Percentiles rank a stretch among this genome's conserved stretches.
Conservation (phyloP, 2,888 invertebrate genomes). For the Bruchidius siliquastri region DNA sequence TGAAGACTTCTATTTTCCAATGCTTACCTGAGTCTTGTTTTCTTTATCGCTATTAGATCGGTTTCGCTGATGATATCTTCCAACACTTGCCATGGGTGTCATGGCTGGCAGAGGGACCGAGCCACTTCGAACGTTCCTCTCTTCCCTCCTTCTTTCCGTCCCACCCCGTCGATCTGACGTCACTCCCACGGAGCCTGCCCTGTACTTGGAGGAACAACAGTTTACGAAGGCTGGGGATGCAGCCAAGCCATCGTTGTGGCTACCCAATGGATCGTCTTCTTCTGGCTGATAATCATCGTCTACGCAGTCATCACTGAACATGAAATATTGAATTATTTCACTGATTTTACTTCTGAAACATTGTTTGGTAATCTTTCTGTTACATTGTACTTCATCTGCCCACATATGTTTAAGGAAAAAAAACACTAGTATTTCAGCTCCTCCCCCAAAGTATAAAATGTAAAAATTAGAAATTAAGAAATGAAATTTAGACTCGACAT, state of each 20-base stretch:
- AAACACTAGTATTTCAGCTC: too few species aligned
- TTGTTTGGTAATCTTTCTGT: too few species aligned
- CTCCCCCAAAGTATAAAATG: too few species aligned
- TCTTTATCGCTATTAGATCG: slow-evolving; percentile 34
- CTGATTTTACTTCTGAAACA: too few species aligned
- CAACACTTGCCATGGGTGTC: background rate
- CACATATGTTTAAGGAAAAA: too few species aligned
- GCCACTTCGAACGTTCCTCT: slow-evolving; percentile 30
- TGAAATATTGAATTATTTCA: too few species aligned
- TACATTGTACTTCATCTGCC: too few species aligned
- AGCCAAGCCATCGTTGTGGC: background rate
- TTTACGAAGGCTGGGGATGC: background rate
- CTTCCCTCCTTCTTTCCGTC: slow-evolving; percentile 7
- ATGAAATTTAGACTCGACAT: too few species aligned
- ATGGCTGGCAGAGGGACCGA: slow-evolving; percentile 23
- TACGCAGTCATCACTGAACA: slow-evolving; percentile 39
- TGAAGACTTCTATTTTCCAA: background rate
- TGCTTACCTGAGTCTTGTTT: slow-evolving; percentile 37
- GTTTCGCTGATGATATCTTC: background rate
- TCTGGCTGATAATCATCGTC: slow-evolving; percentile 41
- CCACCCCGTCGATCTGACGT: background rate
- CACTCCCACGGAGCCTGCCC: slow-evolving; percentile 3
- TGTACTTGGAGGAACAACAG: slow-evolving; percentile 2
- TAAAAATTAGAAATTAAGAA: too few species aligned
- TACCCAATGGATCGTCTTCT: slow-evolving; percentile 17